phyloP scores from a whole-genome alignment of 2,113 vertebrate genomes.

The Desmodus rotundus region DNA sequence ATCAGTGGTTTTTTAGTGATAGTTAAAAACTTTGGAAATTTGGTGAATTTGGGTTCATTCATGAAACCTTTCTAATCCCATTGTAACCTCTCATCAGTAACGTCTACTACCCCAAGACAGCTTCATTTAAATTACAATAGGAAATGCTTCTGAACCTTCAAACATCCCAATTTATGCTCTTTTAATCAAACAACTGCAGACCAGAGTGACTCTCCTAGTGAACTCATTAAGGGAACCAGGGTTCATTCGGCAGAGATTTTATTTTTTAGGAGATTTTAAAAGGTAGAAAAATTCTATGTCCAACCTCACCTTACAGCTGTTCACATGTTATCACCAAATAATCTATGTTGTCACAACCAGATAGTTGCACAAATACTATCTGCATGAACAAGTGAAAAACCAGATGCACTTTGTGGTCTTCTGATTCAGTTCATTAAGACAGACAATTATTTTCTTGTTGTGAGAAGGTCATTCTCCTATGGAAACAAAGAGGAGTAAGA shows the following conservation, averaged over 20 bases:
- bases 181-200: conserved; percentile 48
- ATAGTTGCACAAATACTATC: neutral
- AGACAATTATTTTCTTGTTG: conserved; percentile 22
- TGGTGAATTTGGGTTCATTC: conserved; percentile 37
- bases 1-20: neutral
- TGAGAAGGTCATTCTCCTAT: neutral
- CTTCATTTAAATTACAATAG: conserved; percentile 54
- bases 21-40: conserved; percentile 42
- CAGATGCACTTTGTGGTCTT: neutral
- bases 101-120: neutral
- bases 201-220: neutral
- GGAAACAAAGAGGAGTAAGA: neutral
- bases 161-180: conserved; percentile 31
- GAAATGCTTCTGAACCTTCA: conserved; percentile 46
- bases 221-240: conserved; percentile 26
- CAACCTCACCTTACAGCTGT: neutral
- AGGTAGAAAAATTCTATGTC: neutral
- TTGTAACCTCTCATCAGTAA: conserved; percentile 13
- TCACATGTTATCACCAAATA: neutral
- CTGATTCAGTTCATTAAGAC: conserved; percentile 9
- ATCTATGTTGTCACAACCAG: neutral
- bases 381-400: neutral
- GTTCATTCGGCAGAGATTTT: conserved; percentile 29
- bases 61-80: conserved; percentile 36
- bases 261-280: conserved; percentile 39